Evolutionary conservation across 2,113 vertebrate species (phyloP).

Genomic region (Gorilla gorilla): DNA sequence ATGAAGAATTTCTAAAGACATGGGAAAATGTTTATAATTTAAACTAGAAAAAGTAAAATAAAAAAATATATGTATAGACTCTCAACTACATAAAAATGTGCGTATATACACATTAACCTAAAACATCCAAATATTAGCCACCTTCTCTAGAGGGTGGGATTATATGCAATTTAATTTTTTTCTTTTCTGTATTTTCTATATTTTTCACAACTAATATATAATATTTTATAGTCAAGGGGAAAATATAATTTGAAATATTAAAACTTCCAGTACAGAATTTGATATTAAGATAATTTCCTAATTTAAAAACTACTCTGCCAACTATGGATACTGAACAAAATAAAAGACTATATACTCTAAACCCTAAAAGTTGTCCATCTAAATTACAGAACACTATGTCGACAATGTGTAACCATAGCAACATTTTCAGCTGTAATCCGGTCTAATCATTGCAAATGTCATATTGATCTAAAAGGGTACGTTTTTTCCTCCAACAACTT

Average conservation of each 20-base stretch:
- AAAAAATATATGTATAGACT: background rate
- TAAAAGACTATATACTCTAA: constrained; percentile 4
- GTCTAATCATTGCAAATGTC: constrained; percentile 28
- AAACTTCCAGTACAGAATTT: background rate
- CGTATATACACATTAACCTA: background rate
- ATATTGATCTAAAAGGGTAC: constrained; percentile 40
- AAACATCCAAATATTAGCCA: constrained; percentile 25
- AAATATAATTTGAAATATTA: constrained; percentile 45
- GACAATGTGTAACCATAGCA: constrained; percentile 27
- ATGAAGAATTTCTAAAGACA: constrained; percentile 41
- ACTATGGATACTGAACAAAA: background rate
- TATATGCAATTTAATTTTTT: background rate
- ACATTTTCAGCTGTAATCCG: constrained; percentile 37
- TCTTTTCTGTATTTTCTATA: constrained; percentile 32
- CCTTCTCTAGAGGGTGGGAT: background rate
- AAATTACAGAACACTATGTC: background rate
- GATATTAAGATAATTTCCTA: constrained; percentile 35
- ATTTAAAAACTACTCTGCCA: constrained; percentile 38
- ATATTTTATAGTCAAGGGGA: background rate
- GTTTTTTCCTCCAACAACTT: constrained; percentile 4
- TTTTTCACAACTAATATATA: constrained; percentile 25
- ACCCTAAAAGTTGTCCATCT: constrained; percentile 15
- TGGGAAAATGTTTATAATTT: background rate
- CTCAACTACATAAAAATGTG: constrained; percentile 15
- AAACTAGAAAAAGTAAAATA: background rate